Percentiles rank a stretch among this genome's conserved stretches.
phyloP scores from a whole-genome alignment of 2,113 vertebrate species.

The Eubucco bourcierii region DNA sequence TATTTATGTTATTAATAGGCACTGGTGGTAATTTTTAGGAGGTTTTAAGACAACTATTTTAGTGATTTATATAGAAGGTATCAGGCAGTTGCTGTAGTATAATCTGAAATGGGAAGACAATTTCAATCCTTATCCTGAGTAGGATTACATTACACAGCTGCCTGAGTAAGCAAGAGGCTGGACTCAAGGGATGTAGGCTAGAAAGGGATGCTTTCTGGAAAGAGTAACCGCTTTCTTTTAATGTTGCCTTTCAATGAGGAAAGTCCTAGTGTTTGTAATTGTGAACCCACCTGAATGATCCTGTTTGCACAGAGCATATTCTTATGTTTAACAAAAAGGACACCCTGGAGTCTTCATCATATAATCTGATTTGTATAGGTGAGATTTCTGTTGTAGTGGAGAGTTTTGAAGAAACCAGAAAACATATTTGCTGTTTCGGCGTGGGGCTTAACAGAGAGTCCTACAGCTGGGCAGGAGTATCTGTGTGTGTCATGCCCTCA shows the following conservation, averaged over 20 bases:
- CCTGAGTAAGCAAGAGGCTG: not conserved
- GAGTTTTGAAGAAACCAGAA: not conserved
- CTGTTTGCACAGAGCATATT: not conserved
- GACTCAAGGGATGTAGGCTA: not conserved
- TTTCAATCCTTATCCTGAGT: not conserved
- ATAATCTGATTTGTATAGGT: not conserved
- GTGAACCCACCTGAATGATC: not conserved
- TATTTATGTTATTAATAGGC: not conserved
- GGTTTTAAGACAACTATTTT: not conserved
- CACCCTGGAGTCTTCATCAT: not conserved
- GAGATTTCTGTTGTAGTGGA: not conserved
- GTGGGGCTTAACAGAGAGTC: not conserved
- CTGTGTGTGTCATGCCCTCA: fast-evolving
- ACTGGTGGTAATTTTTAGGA: not conserved
- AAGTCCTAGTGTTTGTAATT: not conserved
- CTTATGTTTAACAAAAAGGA: not conserved
- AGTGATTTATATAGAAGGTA: not conserved
- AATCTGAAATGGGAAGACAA: not conserved
- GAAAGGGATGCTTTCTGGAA: not conserved
- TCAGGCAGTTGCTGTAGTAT: not conserved
- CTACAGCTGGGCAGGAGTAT: not conserved
- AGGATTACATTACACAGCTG: not conserved
- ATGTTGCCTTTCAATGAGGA: not conserved
- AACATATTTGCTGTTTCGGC: not conserved
- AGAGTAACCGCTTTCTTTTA: not conserved